phyloP scores from a whole-genome alignment of 2,113 vertebrate species.

The Columba janthina region DNA sequence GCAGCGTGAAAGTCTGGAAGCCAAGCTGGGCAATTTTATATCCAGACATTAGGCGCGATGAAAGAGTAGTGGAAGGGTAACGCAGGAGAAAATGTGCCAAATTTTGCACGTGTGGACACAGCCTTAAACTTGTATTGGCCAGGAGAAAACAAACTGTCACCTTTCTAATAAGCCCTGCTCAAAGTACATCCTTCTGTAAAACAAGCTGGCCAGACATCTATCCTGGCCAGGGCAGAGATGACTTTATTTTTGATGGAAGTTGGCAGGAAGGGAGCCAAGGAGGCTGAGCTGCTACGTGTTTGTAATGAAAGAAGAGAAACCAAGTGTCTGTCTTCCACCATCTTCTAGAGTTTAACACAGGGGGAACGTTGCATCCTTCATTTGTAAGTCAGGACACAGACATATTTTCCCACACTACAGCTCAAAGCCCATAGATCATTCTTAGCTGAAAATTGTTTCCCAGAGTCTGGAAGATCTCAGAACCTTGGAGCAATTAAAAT shows the following conservation, averaged over 20 bases:
- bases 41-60: not conserved
- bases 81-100: not conserved
- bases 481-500: conserved; percentile 32
- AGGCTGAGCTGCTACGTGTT: conserved; percentile 18
- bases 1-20: not conserved
- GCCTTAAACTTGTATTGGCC: not conserved
- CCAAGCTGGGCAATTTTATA: not conserved
- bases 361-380: not conserved
- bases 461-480: conserved; percentile 23
- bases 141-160: conserved; percentile 23
- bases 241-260: conserved; percentile 50
- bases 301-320: not conserved
- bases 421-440: not conserved
- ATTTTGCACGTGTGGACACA: not conserved
- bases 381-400: not conserved
- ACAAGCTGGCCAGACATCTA: not conserved
- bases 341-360: not conserved
- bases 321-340: not conserved
- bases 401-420: not conserved
- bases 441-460: not conserved
- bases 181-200: conserved; percentile 18
- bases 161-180: conserved; percentile 23
- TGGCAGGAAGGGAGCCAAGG: conserved; percentile 39
- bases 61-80: not conserved
- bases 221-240: conserved; percentile 19